Conservation (phyloP, 2,888 invertebrate genomes). For the Dryomyza anilis region DNA sequence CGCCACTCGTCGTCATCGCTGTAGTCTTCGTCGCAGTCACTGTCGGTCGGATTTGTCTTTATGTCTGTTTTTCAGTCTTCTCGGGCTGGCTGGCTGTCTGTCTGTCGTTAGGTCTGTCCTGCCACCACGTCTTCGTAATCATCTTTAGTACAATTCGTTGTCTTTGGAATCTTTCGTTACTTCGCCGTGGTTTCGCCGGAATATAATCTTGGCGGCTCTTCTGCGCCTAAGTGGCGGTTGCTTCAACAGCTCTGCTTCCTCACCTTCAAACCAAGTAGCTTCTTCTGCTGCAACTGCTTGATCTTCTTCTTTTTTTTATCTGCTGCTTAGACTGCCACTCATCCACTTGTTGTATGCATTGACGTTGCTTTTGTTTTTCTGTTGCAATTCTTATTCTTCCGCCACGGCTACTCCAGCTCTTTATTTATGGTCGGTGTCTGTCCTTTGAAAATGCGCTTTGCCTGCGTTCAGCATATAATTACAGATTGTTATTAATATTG, state of each 20-base stretch:
- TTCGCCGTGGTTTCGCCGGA: too few species aligned
- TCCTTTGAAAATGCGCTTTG: constrained; percentile 22
- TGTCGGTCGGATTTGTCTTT: background rate
- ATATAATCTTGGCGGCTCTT: constrained; percentile 1
- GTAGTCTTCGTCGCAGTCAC: background rate
- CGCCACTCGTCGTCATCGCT: constrained; percentile 6
- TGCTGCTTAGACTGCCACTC: too few species aligned
- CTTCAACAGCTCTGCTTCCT: background rate
- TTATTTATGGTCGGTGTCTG: constrained; percentile 41
- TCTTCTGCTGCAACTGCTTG: background rate
- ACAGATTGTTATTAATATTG: constrained; percentile 29
- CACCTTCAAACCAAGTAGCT: background rate
- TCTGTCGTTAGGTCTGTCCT: too few species aligned
- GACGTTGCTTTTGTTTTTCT: background rate
- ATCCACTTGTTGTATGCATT: too few species aligned
- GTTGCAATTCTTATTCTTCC: background rate
- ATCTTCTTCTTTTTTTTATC: background rate
- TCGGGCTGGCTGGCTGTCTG: too few species aligned
- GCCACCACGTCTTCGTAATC: background rate
- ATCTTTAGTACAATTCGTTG: background rate
- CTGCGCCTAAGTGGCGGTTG: constrained; percentile 13
- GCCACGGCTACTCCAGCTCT: constrained; percentile 30
- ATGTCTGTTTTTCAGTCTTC: background rate
- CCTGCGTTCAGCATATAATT: constrained; percentile 21
- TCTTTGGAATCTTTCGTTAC: background rate